Base-by-base conservation (phyloP, 1,140 invertebrate genomes). In the Callitettix versicolor region DNA sequence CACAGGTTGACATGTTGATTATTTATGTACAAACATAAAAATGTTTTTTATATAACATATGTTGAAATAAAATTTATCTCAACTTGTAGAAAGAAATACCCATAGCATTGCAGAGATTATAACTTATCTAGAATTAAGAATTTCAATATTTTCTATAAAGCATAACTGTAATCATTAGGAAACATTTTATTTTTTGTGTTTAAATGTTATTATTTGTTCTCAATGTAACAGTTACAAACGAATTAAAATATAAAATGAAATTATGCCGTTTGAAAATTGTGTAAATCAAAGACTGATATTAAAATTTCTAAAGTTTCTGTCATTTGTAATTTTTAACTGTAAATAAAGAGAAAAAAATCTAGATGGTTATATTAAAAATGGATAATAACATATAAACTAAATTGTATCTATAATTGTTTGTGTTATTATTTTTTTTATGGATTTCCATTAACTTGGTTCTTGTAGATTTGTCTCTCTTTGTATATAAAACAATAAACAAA, bases 401-500 rank as follows among this genome's bases (percentile, higher is more conserved):
- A 14, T 20, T 46, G 12, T 22, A 46, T 15, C 21, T 46, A 22
- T 46, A 46, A 20, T 46, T 46, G 43, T 22, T 46, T 46, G 15
- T 46, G 21, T 46, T 46, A 22, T 46, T 46, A 7, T 9, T 30
- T 30, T 46, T 46, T 9, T 30, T 30, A 9, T 30, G 26, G 17
- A 18, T 15, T 46, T 22, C 21, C 15, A 14, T 46, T 24, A 22
- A 20, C 43, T 22, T 46, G 43, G 21, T 46, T 46, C 21, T 4
- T 46, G 15, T 20, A 24, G 21, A 22, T 46, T 46, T 17, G 43
- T 46, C 43, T 46, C 43, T 46, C 6, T 7, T 46, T 46, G 43
- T 46, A 46, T 22, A 46, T 46, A 46, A 46, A 46, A 17, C 20
- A 46, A 46, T 46, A 46, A 43, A 43, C 41, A 43, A 46, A 46